Evolutionary conservation across 2,113 vertebrate species (phyloP).

Genomic region (Planiliza haematocheilus): DNA sequence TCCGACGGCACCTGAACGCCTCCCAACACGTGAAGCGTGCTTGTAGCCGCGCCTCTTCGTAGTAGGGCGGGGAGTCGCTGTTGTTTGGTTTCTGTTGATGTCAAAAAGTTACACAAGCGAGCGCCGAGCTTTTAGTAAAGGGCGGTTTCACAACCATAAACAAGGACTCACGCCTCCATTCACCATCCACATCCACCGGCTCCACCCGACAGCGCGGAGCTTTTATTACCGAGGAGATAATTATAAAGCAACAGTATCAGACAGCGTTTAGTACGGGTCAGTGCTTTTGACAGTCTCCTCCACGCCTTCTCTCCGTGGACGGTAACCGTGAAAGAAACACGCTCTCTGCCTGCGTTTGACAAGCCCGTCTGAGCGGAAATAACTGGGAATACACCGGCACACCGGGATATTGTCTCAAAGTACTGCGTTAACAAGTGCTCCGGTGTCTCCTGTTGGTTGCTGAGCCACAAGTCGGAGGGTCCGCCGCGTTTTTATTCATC

Average conservation of each 20-base stretch:
- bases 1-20: constrained; percentile 15
- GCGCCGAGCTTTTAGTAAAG: constrained; percentile 46
- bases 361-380: background rate
- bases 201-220: background rate
- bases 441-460: background rate
- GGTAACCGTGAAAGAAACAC: constrained; percentile 7
- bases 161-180: background rate
- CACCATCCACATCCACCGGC: background rate
- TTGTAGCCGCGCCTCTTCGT: constrained; percentile 62
- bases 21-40: constrained; percentile 30
- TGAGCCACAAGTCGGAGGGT: background rate
- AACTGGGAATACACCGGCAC: background rate
- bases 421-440: constrained; percentile 3
- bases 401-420: constrained; percentile 18
- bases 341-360: background rate
- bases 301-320: constrained; percentile 22
- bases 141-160: constrained; percentile 43
- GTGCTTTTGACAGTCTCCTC: constrained; percentile 9
- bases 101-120: constrained; percentile 82
- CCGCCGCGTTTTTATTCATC: background rate
- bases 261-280: background rate
- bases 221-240: background rate
- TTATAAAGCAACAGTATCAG: background rate
- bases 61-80: constrained; percentile 73
- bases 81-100: constrained; percentile 64